A percentile compares a stretch with the other conserved stretches of the same genome.
Conservation (phyloP, 2,797 vertebrate genomes). For the Falco rusticolus region DNA sequence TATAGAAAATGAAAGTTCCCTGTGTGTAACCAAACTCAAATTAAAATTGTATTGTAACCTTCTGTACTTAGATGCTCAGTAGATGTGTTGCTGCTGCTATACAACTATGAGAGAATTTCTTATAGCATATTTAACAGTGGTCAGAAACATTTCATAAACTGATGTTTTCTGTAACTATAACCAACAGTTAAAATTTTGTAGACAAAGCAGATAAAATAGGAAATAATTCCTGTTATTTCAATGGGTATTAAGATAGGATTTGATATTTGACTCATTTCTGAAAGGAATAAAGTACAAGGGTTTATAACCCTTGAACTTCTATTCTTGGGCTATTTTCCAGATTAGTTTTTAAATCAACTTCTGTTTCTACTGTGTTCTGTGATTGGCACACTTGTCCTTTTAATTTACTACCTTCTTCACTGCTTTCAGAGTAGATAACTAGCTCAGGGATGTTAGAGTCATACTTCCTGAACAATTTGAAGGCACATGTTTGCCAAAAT, state of each 20-base stretch:
- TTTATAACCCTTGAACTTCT: background rate
- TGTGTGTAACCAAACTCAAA: background rate
- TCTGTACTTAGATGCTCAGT: background rate
- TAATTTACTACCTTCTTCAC: conserved; percentile 18
- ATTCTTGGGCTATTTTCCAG: background rate
- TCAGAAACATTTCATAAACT: background rate
- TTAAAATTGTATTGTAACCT: background rate
- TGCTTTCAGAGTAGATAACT: conserved; percentile 12
- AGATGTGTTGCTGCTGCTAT: background rate
- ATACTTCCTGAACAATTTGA: background rate
- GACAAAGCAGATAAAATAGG: background rate
- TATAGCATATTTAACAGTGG: background rate
- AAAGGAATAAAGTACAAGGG: background rate
- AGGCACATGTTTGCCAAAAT: background rate
- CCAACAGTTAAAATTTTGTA: background rate
- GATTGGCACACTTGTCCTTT: conserved; percentile 7
- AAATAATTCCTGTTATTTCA: background rate
- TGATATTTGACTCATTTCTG: background rate
- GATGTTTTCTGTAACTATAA: background rate
- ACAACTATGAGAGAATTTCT: background rate
- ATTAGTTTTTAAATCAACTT: background rate
- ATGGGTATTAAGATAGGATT: background rate
- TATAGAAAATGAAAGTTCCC: background rate
- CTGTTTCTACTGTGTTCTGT: conserved; percentile 21
- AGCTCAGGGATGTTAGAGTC: background rate